Evolutionary conservation across 2,888 invertebrate species (phyloP).

Genomic region (Cancer borealis): DNA sequence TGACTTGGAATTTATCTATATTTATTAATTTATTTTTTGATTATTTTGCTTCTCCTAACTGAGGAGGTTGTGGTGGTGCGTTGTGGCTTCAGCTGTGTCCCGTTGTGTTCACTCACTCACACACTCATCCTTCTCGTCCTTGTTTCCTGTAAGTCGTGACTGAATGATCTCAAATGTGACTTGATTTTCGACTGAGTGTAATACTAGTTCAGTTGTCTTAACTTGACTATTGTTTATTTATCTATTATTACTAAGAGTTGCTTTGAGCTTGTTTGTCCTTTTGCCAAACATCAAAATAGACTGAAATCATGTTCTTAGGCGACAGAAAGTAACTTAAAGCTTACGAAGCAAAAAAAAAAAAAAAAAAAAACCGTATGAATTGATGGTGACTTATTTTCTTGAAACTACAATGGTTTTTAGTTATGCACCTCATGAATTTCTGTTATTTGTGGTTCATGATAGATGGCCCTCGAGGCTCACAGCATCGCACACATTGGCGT

Average conservation of each 20-base stretch:
- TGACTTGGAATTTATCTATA: background rate
- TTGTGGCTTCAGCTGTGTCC: slow-evolving; percentile 31
- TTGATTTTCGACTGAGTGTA: background rate
- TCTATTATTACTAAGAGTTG: background rate
- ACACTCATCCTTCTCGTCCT: background rate
- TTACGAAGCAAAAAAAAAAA: background rate
- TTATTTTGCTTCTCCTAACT: slow-evolving; percentile 11
- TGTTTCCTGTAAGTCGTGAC: background rate
- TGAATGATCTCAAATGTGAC: background rate
- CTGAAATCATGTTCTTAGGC: background rate
- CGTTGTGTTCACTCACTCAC: slow-evolving; percentile 26
- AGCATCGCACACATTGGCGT: background rate
- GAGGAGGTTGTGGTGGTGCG: slow-evolving; percentile 8
- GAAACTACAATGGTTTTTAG: background rate
- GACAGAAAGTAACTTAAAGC: background rate
- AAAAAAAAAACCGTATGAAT: background rate
- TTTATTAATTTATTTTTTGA: background rate
- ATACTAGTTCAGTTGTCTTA: too few species aligned
- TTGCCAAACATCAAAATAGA: background rate
- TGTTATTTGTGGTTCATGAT: background rate
- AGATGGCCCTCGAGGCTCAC: background rate
- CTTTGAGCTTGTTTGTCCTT: background rate
- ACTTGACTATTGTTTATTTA: background rate
- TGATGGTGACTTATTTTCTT: background rate
- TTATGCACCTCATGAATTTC: background rate